Evolutionary conservation across 30 jellyfish, hydroid and myxozoan species (phyloP), one percentile per base, ranked within the genome.

Genomic region (Hydractinia symbiolongicarpus): DNA sequence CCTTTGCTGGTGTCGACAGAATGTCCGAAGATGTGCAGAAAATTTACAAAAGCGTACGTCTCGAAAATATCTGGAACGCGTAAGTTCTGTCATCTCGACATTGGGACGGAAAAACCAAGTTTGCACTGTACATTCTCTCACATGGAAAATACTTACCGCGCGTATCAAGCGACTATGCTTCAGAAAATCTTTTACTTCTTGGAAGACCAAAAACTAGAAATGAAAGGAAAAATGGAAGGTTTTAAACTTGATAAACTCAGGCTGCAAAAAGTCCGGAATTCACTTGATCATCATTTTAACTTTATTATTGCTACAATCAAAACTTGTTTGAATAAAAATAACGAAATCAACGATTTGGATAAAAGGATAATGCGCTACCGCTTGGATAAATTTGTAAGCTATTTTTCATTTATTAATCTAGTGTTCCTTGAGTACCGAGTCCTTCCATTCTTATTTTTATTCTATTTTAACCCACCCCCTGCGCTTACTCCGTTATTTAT

Each of bases 101-200:
- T 50, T 55, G 72, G 30, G 6, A 53, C 17, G n/a, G 52, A 30
- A 50, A 76, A 76, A 53, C 84, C 84, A 5, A 14, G 54, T 21
- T 16, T 56, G 13, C 55, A 19, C 19, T 9, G 53, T 76, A 49
- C 53, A 4, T 76, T 76, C 19, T 50, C 55, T 52, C 71, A 76
- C 17, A 75, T 15, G 50, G 84, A 76, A 50, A 16, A 15, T 54
- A 19, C 72, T 14, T 76, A 50, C 55, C 84, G 84, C 50, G 16
- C 16, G 8, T 53, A 76, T 56, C 79, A 19, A 53, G 55, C 11
- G 8, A 76, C 55, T 51, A 21, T 76, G 52, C 79, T 76, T 0
- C 17, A 76, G 54, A 76, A 76, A 53, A 76, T 76, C 17, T 56
- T 19, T 21, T 17, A 76, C 50, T 30, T 52, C n/a, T 50, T 76